Conservation (phyloP, 2,888 invertebrate genomes). For the Mesorhabditis spiculigera region DNA sequence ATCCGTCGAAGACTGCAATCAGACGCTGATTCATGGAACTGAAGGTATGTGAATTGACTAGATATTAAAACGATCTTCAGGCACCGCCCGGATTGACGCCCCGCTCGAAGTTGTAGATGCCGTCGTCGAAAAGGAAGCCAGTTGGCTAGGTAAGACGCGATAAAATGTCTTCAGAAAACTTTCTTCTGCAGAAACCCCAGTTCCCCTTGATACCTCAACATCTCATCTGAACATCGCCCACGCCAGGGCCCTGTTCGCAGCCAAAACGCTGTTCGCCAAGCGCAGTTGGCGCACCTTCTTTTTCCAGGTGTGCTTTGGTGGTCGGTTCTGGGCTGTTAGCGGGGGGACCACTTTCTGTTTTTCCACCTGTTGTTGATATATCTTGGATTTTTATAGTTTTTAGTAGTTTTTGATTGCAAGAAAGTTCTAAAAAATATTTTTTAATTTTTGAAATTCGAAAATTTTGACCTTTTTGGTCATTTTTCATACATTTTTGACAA, state of each 20-base stretch:
- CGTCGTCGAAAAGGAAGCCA: not conserved
- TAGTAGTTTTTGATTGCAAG: too few species aligned
- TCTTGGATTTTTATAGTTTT: not conserved
- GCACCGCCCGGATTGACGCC: too few species aligned
- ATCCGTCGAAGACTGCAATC: too few species aligned
- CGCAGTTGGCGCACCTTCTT: slow-evolving; percentile 35
- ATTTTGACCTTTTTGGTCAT: slow-evolving; percentile 5
- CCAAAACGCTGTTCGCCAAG: slow-evolving; percentile 36
- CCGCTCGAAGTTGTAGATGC: too few species aligned
- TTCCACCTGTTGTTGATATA: too few species aligned
- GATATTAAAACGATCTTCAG: too few species aligned
- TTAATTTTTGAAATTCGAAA: too few species aligned
- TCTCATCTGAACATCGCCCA: slow-evolving; percentile 24
- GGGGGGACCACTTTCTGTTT: too few species aligned
- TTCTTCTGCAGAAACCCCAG: not conserved
- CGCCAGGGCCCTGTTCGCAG: slow-evolving; percentile 40
- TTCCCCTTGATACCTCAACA: not conserved
- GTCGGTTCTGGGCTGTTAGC: slow-evolving; percentile 1
- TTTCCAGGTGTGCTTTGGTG: slow-evolving; percentile 25
- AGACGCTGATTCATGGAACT: not conserved
- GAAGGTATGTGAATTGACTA: too few species aligned
- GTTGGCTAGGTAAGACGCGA: not conserved
- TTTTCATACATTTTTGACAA: too few species aligned
- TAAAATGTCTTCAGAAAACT: not conserved
- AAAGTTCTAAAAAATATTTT: too few species aligned